Base-by-base conservation (phyloP, 92 coral and sea anemone genomes). In the Palythoa heliodiscus region DNA sequence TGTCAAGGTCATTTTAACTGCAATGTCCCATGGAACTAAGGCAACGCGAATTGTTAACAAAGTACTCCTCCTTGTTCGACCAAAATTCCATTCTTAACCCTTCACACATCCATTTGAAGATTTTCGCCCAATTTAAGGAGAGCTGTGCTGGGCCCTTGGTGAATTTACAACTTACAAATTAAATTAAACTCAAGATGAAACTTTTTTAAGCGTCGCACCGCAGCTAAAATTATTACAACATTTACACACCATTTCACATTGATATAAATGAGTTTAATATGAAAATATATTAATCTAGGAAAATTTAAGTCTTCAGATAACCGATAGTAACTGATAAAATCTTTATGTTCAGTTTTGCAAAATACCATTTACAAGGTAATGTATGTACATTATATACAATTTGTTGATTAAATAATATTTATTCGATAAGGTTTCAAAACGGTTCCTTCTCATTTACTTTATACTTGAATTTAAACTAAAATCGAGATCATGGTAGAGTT, bases 241-340 rank as follows among this genome's bases (percentile, higher is more conserved):
- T 29, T 8, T 8, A 40, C 39, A 47, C 38, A 79, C 13, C 24
- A 12, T 20, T 48, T 79, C 38, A 23, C 63, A 58, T 80, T 80
- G 89, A 85, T 91, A 89, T 90, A 93, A 91, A 88, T 72, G 82
- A 78, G 89, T 93, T 93, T 91, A 88, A 83, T 93, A 72, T 37
- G 92, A 93, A 93, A 93, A 93, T 93, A 93, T 93, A 93, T 93
- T 93, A 93, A 91, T 93, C 94, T 91, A 93, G 76, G 89, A 93
- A 93, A 91, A 91, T 89, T 92, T 91, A 87, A 89, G 90, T 89
- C 88, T 89, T 78, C 79, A 89, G 88, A 83, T 76, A 90, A 83
- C 86, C 53, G 93, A 82, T 77, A 39, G 88, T 64, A 52, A 66
- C 58, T 43, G 58, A 80, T 17, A n/a, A 38, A 80, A 39, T 71